Base-by-base conservation (phyloP, 2,797 vertebrate species). In the Notamacropus eugenii region DNA sequence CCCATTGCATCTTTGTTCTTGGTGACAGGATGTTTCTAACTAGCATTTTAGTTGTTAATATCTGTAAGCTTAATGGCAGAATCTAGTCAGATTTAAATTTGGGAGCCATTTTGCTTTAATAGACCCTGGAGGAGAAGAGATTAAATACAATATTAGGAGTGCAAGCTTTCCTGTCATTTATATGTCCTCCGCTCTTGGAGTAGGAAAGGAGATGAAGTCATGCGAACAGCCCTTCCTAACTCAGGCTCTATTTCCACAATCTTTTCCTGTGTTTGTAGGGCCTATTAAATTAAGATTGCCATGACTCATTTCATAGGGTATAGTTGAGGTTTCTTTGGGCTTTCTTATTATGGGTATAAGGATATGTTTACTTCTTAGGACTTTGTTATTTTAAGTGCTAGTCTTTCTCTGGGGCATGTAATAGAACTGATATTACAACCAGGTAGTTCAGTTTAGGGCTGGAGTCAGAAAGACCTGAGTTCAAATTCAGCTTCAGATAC, bases 211-310 rank as follows among this genome's bases (percentile, higher is more conserved):
- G n/a, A 82, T 82, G 16, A 19, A 6, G 67, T n/a, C n/a, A 40
- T n/a, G 67, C 10, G 6, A 93, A 31, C 95, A 67, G 40, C 19
- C 92, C 10, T 96, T 96, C 96, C 94, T 90, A 93, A 57, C 54
- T 52, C 54, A 59, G 95, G 90, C 93, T 12, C 29, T 13, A 92
- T 58, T 92, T 92, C 46, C 4, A 11, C 56, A 82, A 82, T 82
- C 67, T 67, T 67, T 67, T n/a, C 31, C 59, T n/a, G 13, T 82
- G n/a, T 82, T 82, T 40, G 16, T 40, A 46, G 19, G n/a, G n/a
- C n/a, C 19, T 82, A 82, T 82, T 82, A 82, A 82, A 46, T 40
- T 82, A 19, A 9, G 19, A 74, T 24, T 82, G 19, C n/a, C 67
- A 22, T 3, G 16, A 40, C 40, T 46, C n/a, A 82, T 82, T 46